phyloP scores from a whole-genome alignment of 2,113 vertebrate genomes.

The Neofelis nebulosa region DNA sequence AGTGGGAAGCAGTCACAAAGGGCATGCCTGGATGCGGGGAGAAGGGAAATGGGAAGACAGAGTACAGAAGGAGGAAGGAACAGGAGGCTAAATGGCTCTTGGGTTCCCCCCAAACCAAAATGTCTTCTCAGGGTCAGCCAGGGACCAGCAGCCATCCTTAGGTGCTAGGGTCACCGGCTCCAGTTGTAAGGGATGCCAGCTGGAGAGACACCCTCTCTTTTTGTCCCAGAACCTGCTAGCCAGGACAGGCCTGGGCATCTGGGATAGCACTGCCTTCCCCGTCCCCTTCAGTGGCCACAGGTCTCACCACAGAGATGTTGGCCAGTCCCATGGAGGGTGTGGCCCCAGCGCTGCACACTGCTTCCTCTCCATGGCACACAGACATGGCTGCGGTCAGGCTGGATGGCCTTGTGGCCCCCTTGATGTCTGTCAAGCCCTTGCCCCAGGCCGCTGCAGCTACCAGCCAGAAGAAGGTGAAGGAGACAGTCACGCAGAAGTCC shows the following conservation, averaged over 20 bases:
- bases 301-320: conserved; percentile 96
- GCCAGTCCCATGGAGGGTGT: conserved; percentile 91
- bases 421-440: conserved; percentile 94
- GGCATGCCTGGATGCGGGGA: not conserved
- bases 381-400: conserved; percentile 76
- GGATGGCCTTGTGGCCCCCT: conserved; percentile 86
- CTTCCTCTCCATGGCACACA: conserved; percentile 70
- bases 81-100: not conserved
- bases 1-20: not conserved
- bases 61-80: not conserved
- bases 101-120: not conserved
- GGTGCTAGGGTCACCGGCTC: not conserved
- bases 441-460: conserved; percentile 94
- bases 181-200: not conserved
- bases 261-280: not conserved
- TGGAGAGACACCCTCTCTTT: not conserved
- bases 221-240: not conserved
- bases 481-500: conserved; percentile 93
- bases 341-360: conserved; percentile 84
- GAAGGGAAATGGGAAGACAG: not conserved
- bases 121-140: not conserved
- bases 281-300: not conserved
- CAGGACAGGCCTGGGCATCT: not conserved
- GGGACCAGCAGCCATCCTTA: not conserved
- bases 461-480: conserved; percentile 95